Evolutionary conservation across 2,113 vertebrate genomes (phyloP), one percentile per base, ranked within the genome.

Genomic region (Hippopotamus amphibius): DNA sequence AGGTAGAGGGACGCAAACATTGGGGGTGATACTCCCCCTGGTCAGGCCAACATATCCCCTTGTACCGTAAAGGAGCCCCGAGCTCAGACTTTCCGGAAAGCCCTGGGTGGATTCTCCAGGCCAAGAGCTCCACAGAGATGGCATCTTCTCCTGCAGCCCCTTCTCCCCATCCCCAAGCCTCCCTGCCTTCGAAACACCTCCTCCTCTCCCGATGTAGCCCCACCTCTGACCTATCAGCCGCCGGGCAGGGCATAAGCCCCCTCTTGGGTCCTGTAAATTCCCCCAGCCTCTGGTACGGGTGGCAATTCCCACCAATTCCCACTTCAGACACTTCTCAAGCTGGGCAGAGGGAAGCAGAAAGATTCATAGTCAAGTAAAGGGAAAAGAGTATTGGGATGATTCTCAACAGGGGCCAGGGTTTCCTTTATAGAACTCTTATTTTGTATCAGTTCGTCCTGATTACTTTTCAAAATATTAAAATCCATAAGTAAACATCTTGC

Each of bases 11-110:
- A 17, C 61, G 28, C 50, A 37, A 30, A 41, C 17, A 53, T 50
- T 21, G 21, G 12, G 17, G 15, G 7, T 3, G 3, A 22, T 7
- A 24, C 1, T 22, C 3, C 43, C 21, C 4, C 7, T 14, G 33
- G 6, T 72, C 59, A 24, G 68, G 19, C 6, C n/a, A 79, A 66
- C 1, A 3, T 30, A n/a, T 17, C 16, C 24, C 22, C 13, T 46
- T 57, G 7, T 48, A 26, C 48, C 3, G 1, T 8, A 30, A 65
- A 81, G 50, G 50, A 59, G 13, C 41, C 14, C 61, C n/a, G 12
- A 50, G 28, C 55, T 69, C n/a, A 69, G 50, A 57, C 7, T 41
- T 65, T 46, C 77, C 12, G 0, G 22, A 82, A 77, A 30, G 26
- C 12, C 37, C 33, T 43, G 21, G 7, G 22, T 21, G n/a, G 19